Evolutionary conservation across 2,888 invertebrate genomes (phyloP).

Genomic region (Cantharis rustica): DNA sequence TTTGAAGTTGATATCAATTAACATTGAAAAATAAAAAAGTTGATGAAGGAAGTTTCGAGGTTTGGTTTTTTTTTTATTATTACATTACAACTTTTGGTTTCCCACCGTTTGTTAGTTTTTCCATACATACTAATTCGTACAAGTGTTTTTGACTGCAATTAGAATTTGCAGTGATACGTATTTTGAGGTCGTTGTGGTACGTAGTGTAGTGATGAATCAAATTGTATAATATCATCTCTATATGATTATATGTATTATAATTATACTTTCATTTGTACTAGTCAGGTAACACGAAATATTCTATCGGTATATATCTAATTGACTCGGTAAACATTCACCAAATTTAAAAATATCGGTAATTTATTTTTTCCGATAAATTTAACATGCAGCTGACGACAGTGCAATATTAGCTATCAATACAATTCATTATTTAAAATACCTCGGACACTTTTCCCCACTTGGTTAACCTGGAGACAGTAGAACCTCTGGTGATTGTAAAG

Average conservation of each 20-base stretch:
- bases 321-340: background rate
- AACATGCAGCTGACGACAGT: background rate
- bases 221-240: background rate
- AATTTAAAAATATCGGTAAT: background rate
- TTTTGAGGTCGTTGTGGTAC: background rate
- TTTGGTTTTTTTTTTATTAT: background rate
- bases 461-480: constrained; percentile 30
- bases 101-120: background rate
- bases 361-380: background rate
- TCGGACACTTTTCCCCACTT: constrained; percentile 23
- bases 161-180: too few species aligned
- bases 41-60: background rate
- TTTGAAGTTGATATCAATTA: too few species aligned
- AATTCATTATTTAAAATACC: background rate
- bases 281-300: background rate
- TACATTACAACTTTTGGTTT: too few species aligned
- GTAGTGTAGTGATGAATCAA: background rate
- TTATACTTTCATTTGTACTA: too few species aligned
- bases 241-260: background rate
- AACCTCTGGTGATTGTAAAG: constrained; percentile 33
- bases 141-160: background rate
- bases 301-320: background rate
- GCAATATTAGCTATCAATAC: constrained; percentile 1
- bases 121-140: background rate
- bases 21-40: background rate